Percentiles rank a stretch among this genome's conserved stretches.
Evolutionary conservation across 2,113 vertebrate species (phyloP).

Genomic region (Megaceryle torquata): DNA sequence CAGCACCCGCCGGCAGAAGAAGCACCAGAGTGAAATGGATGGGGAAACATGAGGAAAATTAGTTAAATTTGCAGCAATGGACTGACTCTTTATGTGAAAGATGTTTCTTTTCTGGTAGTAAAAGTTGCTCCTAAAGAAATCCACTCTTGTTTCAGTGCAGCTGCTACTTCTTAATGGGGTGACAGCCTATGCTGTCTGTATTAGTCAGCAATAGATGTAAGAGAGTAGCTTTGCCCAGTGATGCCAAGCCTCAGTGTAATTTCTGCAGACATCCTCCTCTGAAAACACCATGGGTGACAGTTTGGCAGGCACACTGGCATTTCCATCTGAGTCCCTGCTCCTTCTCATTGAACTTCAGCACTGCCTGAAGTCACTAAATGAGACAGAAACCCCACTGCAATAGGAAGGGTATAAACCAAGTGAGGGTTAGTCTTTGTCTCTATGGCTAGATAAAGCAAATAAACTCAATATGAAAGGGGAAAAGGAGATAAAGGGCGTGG

Average conservation of each 20-base stretch:
- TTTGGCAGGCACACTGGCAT: slow-evolving; percentile 29
- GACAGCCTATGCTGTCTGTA: slow-evolving; percentile 1
- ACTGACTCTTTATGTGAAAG: neutral
- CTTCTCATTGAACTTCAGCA: slow-evolving; percentile 38
- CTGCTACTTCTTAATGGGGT: slow-evolving; percentile 9
- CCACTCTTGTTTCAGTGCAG: neutral
- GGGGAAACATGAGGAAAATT: neutral
- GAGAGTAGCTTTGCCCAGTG: neutral
- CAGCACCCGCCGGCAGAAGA: neutral
- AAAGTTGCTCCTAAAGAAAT: slow-evolving; percentile 3
- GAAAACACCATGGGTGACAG: slow-evolving; percentile 53
- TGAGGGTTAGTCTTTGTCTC: neutral
- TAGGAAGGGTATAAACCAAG: neutral
- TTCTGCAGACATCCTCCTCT: slow-evolving; percentile 50
- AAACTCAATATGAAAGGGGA: neutral
- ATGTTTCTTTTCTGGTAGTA: neutral
- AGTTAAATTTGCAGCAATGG: neutral
- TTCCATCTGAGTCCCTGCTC: slow-evolving; percentile 44
- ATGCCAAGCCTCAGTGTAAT: slow-evolving; percentile 22
- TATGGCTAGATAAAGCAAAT: neutral
- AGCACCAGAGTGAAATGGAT: neutral
- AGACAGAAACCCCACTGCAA: neutral
- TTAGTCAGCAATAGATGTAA: slow-evolving; percentile 26
- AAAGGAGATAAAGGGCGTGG: neutral
- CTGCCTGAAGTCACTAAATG: slow-evolving; percentile 29